phyloP scores from a whole-genome alignment of 2,797 vertebrate genomes.

The Morelia viridis region DNA sequence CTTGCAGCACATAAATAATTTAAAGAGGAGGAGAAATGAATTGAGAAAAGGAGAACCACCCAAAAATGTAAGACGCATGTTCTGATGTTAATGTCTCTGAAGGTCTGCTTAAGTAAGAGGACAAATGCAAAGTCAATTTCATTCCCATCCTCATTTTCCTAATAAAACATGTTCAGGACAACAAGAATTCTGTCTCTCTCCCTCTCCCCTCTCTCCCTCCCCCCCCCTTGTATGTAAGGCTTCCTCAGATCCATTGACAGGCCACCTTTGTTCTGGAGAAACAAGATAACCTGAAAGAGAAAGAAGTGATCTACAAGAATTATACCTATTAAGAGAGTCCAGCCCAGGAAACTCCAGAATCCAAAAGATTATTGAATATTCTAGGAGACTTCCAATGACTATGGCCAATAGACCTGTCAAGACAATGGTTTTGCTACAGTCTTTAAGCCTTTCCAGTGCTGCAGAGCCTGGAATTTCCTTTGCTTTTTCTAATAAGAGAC shows the following conservation, averaged over 20 bases:
- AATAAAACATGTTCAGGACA: background rate
- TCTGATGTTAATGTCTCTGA: background rate
- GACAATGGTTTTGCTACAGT: background rate
- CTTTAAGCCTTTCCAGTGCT: background rate
- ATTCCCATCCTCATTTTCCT: background rate
- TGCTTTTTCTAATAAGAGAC: background rate
- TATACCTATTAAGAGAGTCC: background rate
- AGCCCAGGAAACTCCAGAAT: background rate
- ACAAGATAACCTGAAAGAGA: background rate
- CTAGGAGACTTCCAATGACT: background rate
- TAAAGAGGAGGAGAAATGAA: slow-evolving; percentile 22
- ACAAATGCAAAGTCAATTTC: background rate
- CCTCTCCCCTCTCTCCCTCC: too few species aligned
- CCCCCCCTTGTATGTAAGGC: background rate
- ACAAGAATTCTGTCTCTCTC: background rate
- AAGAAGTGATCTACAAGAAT: background rate
- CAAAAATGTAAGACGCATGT: background rate
- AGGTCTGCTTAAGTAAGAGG: background rate
- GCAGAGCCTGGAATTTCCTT: background rate
- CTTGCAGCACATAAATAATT: slow-evolving; percentile 32
- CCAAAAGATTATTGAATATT: background rate
- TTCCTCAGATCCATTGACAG: background rate
- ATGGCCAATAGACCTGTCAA: background rate
- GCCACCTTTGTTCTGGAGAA: background rate
- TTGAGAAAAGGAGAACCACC: slow-evolving; percentile 31